These are phyloP conservation scores for Andrena cerasifolii DNA, from an alignment of 1,140 invertebrate genomes.

Conservation along the genomic window DNA sequence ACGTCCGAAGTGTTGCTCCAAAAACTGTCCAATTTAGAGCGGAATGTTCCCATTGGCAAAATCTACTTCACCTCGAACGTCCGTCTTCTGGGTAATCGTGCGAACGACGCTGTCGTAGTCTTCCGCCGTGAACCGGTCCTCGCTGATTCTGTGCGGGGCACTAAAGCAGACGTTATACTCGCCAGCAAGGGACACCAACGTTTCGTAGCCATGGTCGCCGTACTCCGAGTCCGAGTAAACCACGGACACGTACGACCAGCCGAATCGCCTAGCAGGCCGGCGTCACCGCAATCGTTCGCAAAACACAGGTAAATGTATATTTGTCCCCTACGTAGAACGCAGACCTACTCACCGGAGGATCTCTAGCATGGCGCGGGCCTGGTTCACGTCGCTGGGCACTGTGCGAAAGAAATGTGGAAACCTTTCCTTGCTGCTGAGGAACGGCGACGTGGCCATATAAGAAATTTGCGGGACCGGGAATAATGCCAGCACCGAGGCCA, in stretches of 20 bases:
- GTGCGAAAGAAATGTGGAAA: constrained; percentile 86
- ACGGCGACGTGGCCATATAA: constrained; percentile 84
- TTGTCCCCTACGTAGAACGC: background rate
- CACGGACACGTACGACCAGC: constrained; percentile 84
- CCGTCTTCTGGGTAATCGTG: constrained; percentile 73
- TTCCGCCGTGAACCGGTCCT: constrained; percentile 76
- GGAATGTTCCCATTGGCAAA: too few relatives aligned
- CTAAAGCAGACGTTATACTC: constrained; percentile 84
- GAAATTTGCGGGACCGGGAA: constrained; percentile 85
- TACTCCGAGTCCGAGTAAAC: constrained; percentile 85
- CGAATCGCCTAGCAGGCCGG: constrained; percentile 83
- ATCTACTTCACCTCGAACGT: constrained; percentile 69
- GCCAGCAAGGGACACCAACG: constrained; percentile 78
- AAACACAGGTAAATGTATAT: too few relatives aligned
- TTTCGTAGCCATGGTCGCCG: constrained; percentile 83
- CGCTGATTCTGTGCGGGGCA: constrained; percentile 76
- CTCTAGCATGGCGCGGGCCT: constrained; percentile 84
- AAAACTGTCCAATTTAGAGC: too few relatives aligned
- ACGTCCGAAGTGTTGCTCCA: too few relatives aligned
- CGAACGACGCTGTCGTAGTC: constrained; percentile 82
- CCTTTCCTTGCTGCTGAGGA: constrained; percentile 82
- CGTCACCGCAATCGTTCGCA: constrained; percentile 3
- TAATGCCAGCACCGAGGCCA: constrained; percentile 83
- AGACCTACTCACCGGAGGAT: constrained; percentile 81
- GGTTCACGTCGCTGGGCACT: constrained; percentile 84